Evolutionary conservation across 1,140 invertebrate genomes (phyloP).

Genomic region (Calycopis cecrops): DNA sequence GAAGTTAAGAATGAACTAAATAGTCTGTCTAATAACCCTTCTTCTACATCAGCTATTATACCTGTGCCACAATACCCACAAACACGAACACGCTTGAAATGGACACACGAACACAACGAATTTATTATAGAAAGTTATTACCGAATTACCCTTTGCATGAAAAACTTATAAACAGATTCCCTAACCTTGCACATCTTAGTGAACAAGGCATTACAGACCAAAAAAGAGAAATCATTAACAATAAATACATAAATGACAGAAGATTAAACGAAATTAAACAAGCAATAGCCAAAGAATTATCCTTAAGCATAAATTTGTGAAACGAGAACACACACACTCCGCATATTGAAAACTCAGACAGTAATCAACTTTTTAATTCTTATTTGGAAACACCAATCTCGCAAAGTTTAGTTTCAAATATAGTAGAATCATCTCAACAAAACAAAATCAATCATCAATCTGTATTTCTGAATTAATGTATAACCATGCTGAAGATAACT

Average conservation of each 20-base stretch:
- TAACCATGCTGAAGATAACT: too few relatives aligned
- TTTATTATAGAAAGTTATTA: conserved; percentile 24
- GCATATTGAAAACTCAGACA: background rate
- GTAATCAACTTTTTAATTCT: background rate
- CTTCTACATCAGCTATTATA: background rate
- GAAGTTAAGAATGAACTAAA: conserved; percentile 21
- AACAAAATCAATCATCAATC: too few relatives aligned
- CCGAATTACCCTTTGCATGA: conserved; percentile 23
- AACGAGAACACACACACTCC: background rate
- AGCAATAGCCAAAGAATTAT: background rate
- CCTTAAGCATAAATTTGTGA: background rate
- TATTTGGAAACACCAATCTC: too few relatives aligned
- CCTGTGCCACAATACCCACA: too few relatives aligned
- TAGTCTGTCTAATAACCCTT: background rate
- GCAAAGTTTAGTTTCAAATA: too few relatives aligned
- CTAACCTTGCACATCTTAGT: conserved; percentile 20
- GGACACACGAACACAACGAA: conserved; percentile 25
- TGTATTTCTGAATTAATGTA: too few relatives aligned
- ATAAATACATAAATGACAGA: too few relatives aligned
- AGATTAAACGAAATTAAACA: background rate
- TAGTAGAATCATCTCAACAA: too few relatives aligned
- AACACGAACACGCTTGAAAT: conserved; percentile 17
- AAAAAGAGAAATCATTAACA: too few relatives aligned
- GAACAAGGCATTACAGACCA: too few relatives aligned
- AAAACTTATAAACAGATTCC: conserved; percentile 18